Conservation (phyloP, 2,888 invertebrate genomes). For the Sphinx pinastri region DNA sequence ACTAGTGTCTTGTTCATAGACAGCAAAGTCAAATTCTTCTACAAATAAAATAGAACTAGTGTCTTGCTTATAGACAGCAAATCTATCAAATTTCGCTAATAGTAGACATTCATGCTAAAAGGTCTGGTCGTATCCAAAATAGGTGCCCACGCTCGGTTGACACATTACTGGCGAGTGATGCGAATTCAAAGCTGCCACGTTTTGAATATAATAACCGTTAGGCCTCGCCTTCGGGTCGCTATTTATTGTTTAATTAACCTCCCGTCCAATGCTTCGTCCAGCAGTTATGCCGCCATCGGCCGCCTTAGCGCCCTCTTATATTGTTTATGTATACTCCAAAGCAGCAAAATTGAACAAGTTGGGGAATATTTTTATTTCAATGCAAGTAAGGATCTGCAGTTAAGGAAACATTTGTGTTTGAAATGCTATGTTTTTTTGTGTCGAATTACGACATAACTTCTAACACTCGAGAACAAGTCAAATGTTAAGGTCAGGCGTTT, state of each 20-base stretch:
- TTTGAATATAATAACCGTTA: constrained; percentile 81
- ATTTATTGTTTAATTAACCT: constrained; percentile 83
- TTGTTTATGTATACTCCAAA: constrained; percentile 71
- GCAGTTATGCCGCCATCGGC: constrained; percentile 58
- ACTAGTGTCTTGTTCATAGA: too few species aligned
- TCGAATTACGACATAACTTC: background rate
- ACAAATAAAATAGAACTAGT: too few species aligned
- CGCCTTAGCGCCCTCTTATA: constrained; percentile 51
- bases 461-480: background rate
- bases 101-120: background rate
- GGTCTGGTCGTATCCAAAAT: constrained; percentile 47
- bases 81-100: too few species aligned
- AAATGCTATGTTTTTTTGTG: background rate
- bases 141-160: constrained; percentile 60
- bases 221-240: constrained; percentile 50
- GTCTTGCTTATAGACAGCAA: too few species aligned
- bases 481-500: constrained; percentile 11
- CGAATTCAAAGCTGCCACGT: constrained; percentile 77
- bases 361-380: constrained; percentile 24
- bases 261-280: constrained; percentile 52
- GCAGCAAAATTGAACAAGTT: constrained; percentile 62
- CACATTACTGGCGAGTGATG: constrained; percentile 81
- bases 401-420: background rate
- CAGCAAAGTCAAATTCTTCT: too few species aligned
- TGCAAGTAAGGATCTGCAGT: constrained; percentile 15